Percentiles rank a stretch among this genome's conserved stretches.
Evolutionary conservation across 37 sponge, comb jelly and placozoan species (phyloP).

Genomic region (Bolinopsis microptera): DNA sequence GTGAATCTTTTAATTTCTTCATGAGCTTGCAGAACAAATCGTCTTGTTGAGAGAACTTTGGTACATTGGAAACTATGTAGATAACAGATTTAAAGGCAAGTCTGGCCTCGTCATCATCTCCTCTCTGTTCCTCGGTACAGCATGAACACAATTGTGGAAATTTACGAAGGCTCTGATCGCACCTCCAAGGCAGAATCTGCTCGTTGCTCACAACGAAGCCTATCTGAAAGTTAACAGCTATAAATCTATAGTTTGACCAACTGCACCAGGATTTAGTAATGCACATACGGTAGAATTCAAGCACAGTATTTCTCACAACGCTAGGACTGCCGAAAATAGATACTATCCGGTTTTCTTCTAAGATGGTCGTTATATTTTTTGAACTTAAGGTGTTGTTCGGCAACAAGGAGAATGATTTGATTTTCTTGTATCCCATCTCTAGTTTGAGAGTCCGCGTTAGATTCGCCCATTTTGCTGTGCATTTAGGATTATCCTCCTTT

Average conservation of each 20-base stretch:
- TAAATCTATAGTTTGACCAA: conserved; percentile 4
- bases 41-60: conserved; percentile 35
- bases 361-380: neutral
- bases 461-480: conserved; percentile 19
- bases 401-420: neutral
- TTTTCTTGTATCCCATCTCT: neutral
- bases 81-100: conserved; percentile 16
- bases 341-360: neutral
- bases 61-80: conserved; percentile 32
- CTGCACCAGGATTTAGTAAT: neutral
- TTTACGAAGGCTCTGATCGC: conserved; percentile 17
- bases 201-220: conserved; percentile 20
- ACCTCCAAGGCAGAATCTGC: conserved; percentile 34
- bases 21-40: conserved; percentile 14
- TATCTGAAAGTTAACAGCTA: conserved; percentile 17
- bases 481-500: neutral
- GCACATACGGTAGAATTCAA: neutral
- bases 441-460: neutral
- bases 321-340: neutral
- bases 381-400: neutral
- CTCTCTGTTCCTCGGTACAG: conserved; percentile 55
- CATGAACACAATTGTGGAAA: neutral
- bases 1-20: neutral
- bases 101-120: conserved; percentile 23
- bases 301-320: neutral